Conservation (phyloP, 2,888 invertebrate species). For the Acleris emargana region DNA sequence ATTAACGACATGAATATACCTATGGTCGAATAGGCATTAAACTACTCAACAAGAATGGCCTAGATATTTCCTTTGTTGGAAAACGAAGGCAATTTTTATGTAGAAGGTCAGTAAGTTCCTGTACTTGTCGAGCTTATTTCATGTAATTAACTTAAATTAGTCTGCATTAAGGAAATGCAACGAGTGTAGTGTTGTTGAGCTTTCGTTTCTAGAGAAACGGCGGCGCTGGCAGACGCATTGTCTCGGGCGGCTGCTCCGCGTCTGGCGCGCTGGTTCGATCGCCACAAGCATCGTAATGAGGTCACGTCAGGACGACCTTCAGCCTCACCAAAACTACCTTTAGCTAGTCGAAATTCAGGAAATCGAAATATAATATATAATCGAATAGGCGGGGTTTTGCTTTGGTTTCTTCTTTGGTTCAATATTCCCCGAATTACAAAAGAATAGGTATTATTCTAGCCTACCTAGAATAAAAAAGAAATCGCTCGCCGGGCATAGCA, state of each 20-base stretch:
- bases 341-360: slow-evolving; percentile 7
- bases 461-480: background rate
- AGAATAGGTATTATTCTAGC: background rate
- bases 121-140: too few species aligned
- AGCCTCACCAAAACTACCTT: slow-evolving; percentile 2
- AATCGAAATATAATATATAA: too few species aligned
- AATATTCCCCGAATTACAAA: too few species aligned
- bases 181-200: slow-evolving; percentile 2
- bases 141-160: too few species aligned
- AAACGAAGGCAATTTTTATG: too few species aligned
- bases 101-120: too few species aligned
- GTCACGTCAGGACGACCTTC: slow-evolving; percentile 61
- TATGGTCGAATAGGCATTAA: too few species aligned
- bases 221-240: slow-evolving; percentile 32
- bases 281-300: slow-evolving; percentile 55
- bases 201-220: slow-evolving; percentile 4
- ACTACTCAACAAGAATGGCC: too few species aligned
- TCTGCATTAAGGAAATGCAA: background rate
- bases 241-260: slow-evolving; percentile 32
- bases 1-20: too few species aligned
- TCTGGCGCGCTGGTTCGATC: slow-evolving; percentile 46
- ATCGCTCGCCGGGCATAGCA: background rate
- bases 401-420: too few species aligned
- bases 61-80: too few species aligned
- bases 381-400: too few species aligned